Base-by-base conservation (phyloP, 2,113 vertebrate species). In the Stictonetta naevosa region DNA sequence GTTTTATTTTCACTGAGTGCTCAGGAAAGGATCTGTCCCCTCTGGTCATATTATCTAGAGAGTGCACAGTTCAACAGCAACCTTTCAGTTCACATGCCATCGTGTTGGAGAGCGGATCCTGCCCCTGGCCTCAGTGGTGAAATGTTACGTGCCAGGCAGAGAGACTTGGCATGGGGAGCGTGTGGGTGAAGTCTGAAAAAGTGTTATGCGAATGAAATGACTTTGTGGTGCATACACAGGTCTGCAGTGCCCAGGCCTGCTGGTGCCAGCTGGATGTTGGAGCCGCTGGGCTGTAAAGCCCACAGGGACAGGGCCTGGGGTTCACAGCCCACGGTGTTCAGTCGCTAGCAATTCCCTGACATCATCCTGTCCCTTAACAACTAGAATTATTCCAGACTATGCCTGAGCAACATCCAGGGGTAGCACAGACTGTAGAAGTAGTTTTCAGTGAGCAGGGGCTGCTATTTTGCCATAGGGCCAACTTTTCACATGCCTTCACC, bases 291-390 rank as follows among this genome's bases (percentile, higher is more conserved):
- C 48, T 81, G 44, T 44, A 79, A 33, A 84, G 46, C 46, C 86
- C 31, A 26, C 33, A 16, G 4, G 1, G 11, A 64, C 63, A 66
- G 19, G 63, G 29, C 38, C 26, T 29, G 9, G 52, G 0, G 8
- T 4, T 40, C 25, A 31, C 74, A 68, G 52, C 19, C 25, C 69
- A 63, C 23, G 36, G 31, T 67, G 10, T 50, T 48, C 34, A 20
- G 16, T 3, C 77, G 40, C 10, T 71, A 42, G 46, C 22, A 78
- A 2, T 38, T n/a, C 46, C 42, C 84, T 78, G 77, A 2, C 52
- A 38, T 10, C 0, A 0, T 58, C 76, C 73, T 58, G n/a, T 59
- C 52, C 81, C 74, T 1, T 0, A 10, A 16, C 31, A 79, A 13
- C 10, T 7, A 50, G 42, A 42, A 31, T 53, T 31, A 38, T 21